Conservation (phyloP, 1,140 invertebrate species). For the Diploscapter pachys region DNA sequence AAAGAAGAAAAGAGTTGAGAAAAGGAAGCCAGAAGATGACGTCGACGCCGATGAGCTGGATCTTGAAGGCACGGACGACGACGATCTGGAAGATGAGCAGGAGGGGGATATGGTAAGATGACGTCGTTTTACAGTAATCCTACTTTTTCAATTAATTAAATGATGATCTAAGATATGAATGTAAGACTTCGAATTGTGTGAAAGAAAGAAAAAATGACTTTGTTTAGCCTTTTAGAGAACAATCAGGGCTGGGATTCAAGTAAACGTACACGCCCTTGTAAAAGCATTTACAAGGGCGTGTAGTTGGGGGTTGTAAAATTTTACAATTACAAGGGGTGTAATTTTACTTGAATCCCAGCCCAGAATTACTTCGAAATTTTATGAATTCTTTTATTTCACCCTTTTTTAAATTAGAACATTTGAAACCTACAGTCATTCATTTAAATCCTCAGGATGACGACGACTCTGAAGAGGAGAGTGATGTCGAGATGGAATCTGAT, state of each 20-base stretch:
- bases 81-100: constrained; percentile 59
- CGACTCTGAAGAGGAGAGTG: constrained; percentile 32
- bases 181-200: no score
- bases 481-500: constrained; percentile 26
- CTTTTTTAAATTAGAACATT: neutral
- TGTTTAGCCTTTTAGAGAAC: neutral
- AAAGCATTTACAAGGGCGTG: neutral
- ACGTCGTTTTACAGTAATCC: constrained; percentile 43
- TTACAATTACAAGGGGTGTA: constrained; percentile 1
- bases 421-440: neutral
- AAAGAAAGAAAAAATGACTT: neutral
- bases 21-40: constrained; percentile 44
- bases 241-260: neutral
- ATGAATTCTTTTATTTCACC: neutral
- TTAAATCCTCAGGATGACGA: constrained; percentile 48
- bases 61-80: constrained; percentile 54
- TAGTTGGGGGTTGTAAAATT: neutral
- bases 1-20: constrained; percentile 39
- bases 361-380: neutral
- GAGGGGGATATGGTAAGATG: constrained; percentile 31
- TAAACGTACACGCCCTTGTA: neutral
- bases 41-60: constrained; percentile 56
- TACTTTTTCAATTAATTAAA: constrained; percentile 20
- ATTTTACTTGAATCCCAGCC: neutral
- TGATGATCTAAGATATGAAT: neutral